Conservation (phyloP, 2,888 invertebrate genomes). For the Drosophila anceps region DNA sequence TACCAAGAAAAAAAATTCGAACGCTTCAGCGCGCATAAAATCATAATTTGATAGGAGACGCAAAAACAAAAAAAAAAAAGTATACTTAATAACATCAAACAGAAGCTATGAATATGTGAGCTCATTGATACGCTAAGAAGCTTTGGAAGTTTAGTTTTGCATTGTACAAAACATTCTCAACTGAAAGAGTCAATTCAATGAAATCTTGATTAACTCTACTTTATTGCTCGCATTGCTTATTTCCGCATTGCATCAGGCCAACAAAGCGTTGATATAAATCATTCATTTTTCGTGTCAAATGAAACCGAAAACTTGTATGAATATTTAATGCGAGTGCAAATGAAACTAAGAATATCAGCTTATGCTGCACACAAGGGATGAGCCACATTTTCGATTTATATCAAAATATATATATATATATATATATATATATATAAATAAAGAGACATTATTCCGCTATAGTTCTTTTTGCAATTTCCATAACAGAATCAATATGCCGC, state of each 20-base stretch:
- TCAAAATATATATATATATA: too few relatives aligned
- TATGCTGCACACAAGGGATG: not conserved
- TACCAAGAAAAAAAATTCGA: conserved; percentile 20
- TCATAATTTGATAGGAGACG: conserved; percentile 8
- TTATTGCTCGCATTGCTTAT: not conserved
- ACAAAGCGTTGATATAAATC: too few relatives aligned
- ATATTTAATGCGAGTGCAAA: too few relatives aligned
- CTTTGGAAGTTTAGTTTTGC: not conserved
- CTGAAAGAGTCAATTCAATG: not conserved
- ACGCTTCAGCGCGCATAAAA: not conserved
- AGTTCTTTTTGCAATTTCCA: not conserved
- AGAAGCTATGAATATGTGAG: not conserved
- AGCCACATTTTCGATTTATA: not conserved
- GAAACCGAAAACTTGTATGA: too few relatives aligned
- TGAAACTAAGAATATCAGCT: not conserved
- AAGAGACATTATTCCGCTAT: not conserved
- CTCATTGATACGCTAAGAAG: not conserved
- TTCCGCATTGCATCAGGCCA: too few relatives aligned
- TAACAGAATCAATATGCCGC: conserved; percentile 39
- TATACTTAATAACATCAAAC: conserved; percentile 1
- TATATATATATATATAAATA: too few relatives aligned
- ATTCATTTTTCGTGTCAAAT: too few relatives aligned
- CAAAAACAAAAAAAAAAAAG: conserved; percentile 5
- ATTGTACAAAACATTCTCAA: too few relatives aligned
- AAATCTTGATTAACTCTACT: not conserved